phyloP scores from a whole-genome alignment of 2,113 vertebrate species.

The Oryzias melastigma region DNA sequence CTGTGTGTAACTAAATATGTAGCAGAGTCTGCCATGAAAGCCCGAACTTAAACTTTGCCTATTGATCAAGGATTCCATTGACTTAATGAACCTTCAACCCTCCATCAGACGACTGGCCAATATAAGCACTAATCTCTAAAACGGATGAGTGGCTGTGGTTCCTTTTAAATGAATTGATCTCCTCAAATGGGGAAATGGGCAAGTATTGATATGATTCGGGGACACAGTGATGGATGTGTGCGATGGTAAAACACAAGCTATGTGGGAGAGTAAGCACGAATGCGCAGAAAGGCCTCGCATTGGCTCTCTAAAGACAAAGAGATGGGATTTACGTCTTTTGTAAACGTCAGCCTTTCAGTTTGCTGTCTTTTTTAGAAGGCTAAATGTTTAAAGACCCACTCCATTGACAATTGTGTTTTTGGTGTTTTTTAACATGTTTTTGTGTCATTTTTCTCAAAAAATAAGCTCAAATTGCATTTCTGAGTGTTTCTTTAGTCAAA shows the following conservation, averaged over 20 bases:
- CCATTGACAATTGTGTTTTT: too few relatives aligned
- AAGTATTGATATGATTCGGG: constrained; percentile 80
- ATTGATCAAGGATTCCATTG: constrained; percentile 97
- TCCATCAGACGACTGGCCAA: constrained; percentile 83
- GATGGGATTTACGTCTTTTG: constrained; percentile 54
- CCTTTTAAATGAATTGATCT: constrained; percentile 84
- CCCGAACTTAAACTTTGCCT: constrained; percentile 85
- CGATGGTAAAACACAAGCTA: constrained; percentile 71
- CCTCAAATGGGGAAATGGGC: constrained; percentile 80
- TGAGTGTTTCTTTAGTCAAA: too few relatives aligned
- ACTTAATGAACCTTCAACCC: constrained; percentile 92
- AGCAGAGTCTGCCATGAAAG: constrained; percentile 52
- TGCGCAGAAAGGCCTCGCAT: constrained; percentile 48
- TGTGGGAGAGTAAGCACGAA: constrained; percentile 56
- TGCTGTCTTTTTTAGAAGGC: constrained; percentile 21
- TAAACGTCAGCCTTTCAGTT: constrained; percentile 36
- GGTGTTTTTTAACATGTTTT: too few relatives aligned
- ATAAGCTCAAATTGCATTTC: too few relatives aligned
- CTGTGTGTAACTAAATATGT: constrained; percentile 39
- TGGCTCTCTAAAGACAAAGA: constrained; percentile 53
- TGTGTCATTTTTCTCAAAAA: too few relatives aligned
- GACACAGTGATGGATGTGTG: constrained; percentile 78
- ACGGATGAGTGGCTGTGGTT: constrained; percentile 83
- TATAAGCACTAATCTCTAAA: constrained; percentile 87
- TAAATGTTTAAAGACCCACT: constrained; percentile 2